phyloP scores from a whole-genome alignment of 30 jellyfish, hydroid and myxozoan species.

The Nemopilema nomurai region DNA sequence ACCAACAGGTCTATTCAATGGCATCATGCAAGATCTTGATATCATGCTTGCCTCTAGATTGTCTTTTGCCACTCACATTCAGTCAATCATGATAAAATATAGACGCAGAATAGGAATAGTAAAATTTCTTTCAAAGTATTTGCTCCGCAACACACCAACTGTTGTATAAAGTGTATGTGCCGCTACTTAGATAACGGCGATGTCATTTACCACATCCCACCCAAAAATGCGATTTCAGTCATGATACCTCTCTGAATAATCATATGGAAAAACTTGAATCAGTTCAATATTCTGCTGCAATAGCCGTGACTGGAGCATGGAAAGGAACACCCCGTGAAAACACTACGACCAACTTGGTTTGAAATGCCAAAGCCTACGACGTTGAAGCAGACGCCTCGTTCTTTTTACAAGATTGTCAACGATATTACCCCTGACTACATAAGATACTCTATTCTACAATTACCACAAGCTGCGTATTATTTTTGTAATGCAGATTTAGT shows the following conservation, averaged over 20 bases:
- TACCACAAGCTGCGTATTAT: not conserved
- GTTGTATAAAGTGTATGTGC: not conserved
- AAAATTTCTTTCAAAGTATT: not conserved
- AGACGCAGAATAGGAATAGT: not conserved
- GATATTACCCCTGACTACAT: not conserved
- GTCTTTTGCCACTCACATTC: not conserved
- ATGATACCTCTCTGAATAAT: no score
- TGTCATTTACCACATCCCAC: not conserved
- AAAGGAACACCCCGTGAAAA: no score
- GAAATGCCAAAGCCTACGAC: no score
- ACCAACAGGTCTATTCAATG: not conserved
- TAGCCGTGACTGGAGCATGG: no score
- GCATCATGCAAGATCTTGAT: not conserved
- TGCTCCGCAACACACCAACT: not conserved
- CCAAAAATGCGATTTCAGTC: not conserved
- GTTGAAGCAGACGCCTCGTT: not conserved
- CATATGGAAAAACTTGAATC: no score
- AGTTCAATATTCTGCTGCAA: no score
- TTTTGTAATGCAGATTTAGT: slow-evolving; percentile 18
- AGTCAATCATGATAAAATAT: not conserved
- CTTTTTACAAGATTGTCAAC: not conserved
- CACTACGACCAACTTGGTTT: no score
- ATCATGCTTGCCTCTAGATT: not conserved
- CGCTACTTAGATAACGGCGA: not conserved
- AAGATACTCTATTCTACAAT: not conserved